Conservation (phyloP, 2,113 vertebrate species). For the Anolis sagrei region DNA sequence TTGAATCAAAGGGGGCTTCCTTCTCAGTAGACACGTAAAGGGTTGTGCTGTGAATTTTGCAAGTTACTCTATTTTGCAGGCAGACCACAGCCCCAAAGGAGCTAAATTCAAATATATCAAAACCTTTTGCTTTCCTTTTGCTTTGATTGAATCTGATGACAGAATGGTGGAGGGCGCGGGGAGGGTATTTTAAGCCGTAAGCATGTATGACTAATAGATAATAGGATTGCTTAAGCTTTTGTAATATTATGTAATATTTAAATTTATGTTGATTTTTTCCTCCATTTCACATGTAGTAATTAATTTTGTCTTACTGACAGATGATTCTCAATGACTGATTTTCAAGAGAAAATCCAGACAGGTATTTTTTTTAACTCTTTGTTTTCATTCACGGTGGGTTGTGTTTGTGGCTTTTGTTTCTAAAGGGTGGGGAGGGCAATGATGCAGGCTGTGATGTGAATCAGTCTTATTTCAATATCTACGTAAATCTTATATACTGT, state of each 20-base stretch:
- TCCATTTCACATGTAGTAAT: slow-evolving; percentile 71
- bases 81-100: slow-evolving; percentile 36
- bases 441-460: neutral
- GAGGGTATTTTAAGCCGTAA: slow-evolving; percentile 51
- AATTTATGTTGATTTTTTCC: slow-evolving; percentile 63
- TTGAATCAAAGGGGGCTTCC: neutral
- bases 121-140: slow-evolving; percentile 7
- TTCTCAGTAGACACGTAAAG: neutral
- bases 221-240: slow-evolving; percentile 59
- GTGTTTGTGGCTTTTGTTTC: slow-evolving; percentile 34
- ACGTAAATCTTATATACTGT: neutral
- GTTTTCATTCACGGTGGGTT: slow-evolving; percentile 59
- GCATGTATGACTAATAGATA: slow-evolving; percentile 49
- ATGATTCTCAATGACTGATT: slow-evolving; percentile 78
- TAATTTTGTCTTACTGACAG: slow-evolving; percentile 81
- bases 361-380: slow-evolving; percentile 71
- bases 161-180: neutral
- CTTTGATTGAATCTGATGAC: slow-evolving; percentile 40
- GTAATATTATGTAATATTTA: slow-evolving; percentile 67
- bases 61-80: slow-evolving; percentile 66
- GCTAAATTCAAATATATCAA: slow-evolving; percentile 31
- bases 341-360: slow-evolving; percentile 74
- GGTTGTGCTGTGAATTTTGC: slow-evolving; percentile 66
- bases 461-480: slow-evolving; percentile 15
- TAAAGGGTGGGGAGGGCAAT: neutral